phyloP scores from a whole-genome alignment of 2,797 vertebrate genomes.

The Pelobates cultripes region DNA sequence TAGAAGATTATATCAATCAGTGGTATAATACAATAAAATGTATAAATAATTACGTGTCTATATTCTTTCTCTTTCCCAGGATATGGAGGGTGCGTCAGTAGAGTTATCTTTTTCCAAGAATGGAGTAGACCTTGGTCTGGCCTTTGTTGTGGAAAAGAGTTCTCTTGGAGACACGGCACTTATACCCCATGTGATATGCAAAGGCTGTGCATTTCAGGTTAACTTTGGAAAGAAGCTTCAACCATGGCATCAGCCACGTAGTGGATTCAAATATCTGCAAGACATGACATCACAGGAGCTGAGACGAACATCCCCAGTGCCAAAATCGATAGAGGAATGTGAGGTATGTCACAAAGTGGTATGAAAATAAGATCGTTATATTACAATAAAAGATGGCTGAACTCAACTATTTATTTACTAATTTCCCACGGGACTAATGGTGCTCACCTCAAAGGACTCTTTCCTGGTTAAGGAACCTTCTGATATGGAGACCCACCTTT shows the following conservation, averaged over 20 bases:
- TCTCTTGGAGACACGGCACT: slow-evolving; percentile 69
- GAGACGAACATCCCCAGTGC: slow-evolving; percentile 64
- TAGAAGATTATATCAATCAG: too few relatives aligned
- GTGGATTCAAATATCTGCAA: slow-evolving; percentile 73
- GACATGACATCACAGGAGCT: slow-evolving; percentile 69
- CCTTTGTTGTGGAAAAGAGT: slow-evolving; percentile 73
- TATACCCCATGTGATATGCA: slow-evolving; percentile 85
- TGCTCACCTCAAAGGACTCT: too few relatives aligned
- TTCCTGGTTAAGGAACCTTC: too few relatives aligned
- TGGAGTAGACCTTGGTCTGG: slow-evolving; percentile 75
- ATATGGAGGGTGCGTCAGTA: slow-evolving; percentile 73
- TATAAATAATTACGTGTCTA: too few relatives aligned
- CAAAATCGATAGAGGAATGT: slow-evolving; percentile 72
- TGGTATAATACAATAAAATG: too few relatives aligned
- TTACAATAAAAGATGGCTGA: not conserved
- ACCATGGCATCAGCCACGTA: slow-evolving; percentile 75
- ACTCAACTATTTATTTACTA: too few relatives aligned
- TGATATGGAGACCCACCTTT: too few relatives aligned
- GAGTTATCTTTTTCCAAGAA: slow-evolving; percentile 87
- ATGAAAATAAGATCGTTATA: not conserved
- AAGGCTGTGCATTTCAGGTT: slow-evolving; percentile 78
- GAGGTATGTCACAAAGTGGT: slow-evolving; percentile 71
- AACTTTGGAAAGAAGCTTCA: slow-evolving; percentile 77
- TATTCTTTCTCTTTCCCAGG: slow-evolving; percentile 58
- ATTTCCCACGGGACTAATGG: too few relatives aligned